These are phyloP conservation scores for Aphaenogaster rudis DNA, from an alignment of 1,140 invertebrate genomes.

Conservation along the genomic window DNA sequence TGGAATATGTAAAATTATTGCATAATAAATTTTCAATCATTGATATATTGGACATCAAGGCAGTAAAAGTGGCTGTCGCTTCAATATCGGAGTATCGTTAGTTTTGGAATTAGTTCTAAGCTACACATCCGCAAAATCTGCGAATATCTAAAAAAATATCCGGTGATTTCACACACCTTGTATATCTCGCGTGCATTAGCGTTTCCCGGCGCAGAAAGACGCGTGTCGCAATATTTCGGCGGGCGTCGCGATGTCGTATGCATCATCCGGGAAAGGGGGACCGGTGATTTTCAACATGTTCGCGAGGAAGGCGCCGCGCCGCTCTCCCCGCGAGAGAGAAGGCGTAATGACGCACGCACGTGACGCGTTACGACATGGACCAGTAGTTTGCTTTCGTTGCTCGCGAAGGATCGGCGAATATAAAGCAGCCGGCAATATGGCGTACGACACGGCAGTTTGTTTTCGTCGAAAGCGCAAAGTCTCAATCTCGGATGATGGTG, in stretches of 20 bases:
- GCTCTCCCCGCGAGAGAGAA: constrained; percentile 28
- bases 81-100: not conserved
- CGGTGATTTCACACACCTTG: not conserved
- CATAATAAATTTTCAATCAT: no score
- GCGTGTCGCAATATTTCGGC: constrained; percentile 37
- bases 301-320: constrained; percentile 21
- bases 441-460: constrained; percentile 66
- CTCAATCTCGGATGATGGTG: constrained; percentile 78
- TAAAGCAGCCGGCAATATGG: constrained; percentile 70
- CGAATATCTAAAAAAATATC: not conserved
- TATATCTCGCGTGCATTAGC: constrained; percentile 36
- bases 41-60: not conserved
- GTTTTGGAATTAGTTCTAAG: not conserved
- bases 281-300: constrained; percentile 30
- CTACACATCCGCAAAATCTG: not conserved
- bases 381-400: constrained; percentile 33
- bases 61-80: not conserved
- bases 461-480: constrained; percentile 74
- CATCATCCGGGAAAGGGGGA: constrained; percentile 6
- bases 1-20: no score
- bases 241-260: constrained; percentile 15
- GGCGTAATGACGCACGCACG: constrained; percentile 66
- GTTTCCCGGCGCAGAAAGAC: not conserved
- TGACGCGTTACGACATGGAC: constrained; percentile 55
- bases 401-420: constrained; percentile 75